phyloP scores from a whole-genome alignment of 2,797 vertebrate genomes.

The Diceros bicornis region DNA sequence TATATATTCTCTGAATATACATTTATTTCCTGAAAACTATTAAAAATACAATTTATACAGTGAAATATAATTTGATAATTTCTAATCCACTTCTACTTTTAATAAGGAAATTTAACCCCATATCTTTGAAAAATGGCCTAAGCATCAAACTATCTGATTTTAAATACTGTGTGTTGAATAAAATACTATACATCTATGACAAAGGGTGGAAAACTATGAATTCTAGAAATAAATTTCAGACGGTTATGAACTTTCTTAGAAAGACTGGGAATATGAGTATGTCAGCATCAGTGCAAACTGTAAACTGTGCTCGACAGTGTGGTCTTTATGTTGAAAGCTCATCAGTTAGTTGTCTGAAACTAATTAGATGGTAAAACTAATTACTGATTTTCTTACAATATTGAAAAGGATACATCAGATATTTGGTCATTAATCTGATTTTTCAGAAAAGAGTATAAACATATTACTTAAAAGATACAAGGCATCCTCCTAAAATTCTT shows the following conservation, averaged over 20 bases:
- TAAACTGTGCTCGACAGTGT: constrained; percentile 33
- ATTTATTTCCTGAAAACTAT: constrained; percentile 67
- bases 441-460: constrained; percentile 61
- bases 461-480: constrained; percentile 65
- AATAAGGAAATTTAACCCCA: constrained; percentile 51
- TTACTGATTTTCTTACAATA: constrained; percentile 62
- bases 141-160: constrained; percentile 56
- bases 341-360: constrained; percentile 41
- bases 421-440: constrained; percentile 56
- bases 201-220: constrained; percentile 57
- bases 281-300: constrained; percentile 46
- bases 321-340: constrained; percentile 62
- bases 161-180: constrained; percentile 53
- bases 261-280: not conserved
- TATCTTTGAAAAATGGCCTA: constrained; percentile 41
- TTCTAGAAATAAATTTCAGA: constrained; percentile 59
- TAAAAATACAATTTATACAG: constrained; percentile 46
- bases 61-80: constrained; percentile 53
- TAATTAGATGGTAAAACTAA: constrained; percentile 64
- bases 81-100: constrained; percentile 64
- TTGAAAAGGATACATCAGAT: constrained; percentile 50
- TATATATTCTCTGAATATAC: constrained; percentile 36
- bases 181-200: constrained; percentile 64
- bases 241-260: constrained; percentile 26
- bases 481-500: constrained; percentile 66